phyloP scores from a whole-genome alignment of 2,888 invertebrate genomes.

The Crocallis elinguaria region DNA sequence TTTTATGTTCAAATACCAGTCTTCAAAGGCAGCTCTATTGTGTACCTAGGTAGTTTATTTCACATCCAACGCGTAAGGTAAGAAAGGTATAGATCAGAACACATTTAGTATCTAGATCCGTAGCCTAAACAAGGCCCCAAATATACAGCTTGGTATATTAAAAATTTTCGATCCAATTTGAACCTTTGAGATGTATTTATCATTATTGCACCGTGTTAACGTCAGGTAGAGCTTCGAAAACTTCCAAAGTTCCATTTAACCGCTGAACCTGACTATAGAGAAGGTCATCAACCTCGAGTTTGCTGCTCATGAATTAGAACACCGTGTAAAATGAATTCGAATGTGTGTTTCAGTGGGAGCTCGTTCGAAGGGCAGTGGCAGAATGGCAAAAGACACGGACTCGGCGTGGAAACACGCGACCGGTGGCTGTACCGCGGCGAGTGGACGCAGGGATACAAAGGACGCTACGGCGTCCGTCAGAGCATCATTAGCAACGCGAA shows the following conservation, averaged over 20 bases:
- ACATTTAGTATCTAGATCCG: neutral
- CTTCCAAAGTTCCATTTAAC: neutral
- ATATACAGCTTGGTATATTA: neutral
- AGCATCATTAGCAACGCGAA: constrained; percentile 97
- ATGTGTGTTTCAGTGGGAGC: constrained; percentile 90
- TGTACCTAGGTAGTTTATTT: neutral
- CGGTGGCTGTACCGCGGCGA: constrained; percentile 99
- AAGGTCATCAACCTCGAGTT: constrained; percentile 10
- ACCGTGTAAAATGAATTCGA: neutral
- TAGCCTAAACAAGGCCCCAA: constrained; percentile 19
- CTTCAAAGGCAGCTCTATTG: neutral
- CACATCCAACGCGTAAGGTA: neutral
- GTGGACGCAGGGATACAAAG: constrained; percentile 99
- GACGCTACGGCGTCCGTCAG: constrained; percentile 98
- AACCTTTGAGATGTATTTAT: neutral
- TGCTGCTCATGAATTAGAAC: neutral
- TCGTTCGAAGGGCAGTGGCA: constrained; percentile 99
- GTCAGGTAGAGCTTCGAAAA: neutral
- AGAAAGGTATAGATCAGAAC: neutral
- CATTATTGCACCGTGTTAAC: neutral
- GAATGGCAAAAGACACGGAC: constrained; percentile 98
- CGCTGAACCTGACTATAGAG: neutral
- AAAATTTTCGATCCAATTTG: constrained; percentile 1
- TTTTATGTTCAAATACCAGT: neutral
- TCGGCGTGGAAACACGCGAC: constrained; percentile 98